These are phyloP conservation scores for Hoplodrina blanda DNA, from an alignment of 2,888 invertebrate species.

Conservation along the genomic window DNA sequence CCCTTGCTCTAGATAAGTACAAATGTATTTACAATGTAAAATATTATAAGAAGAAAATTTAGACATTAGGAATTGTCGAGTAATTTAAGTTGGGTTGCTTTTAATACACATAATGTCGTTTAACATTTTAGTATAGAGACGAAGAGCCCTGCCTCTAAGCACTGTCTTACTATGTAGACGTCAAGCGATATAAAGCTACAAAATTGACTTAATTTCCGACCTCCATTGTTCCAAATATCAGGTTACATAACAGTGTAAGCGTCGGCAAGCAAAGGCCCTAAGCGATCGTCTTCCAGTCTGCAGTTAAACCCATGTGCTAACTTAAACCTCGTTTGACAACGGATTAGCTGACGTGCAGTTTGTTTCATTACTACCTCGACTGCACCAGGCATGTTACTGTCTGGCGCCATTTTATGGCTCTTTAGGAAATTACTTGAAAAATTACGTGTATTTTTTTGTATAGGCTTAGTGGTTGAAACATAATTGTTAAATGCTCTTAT, in stretches of 20 bases:
- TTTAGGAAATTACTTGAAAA: neutral
- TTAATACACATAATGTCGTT: no score
- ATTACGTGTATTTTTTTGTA: neutral
- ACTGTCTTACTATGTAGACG: no score
- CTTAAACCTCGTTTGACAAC: slow-evolving; percentile 65
- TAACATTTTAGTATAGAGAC: no score
- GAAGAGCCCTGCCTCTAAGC: no score
- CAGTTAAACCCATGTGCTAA: slow-evolving; percentile 67
- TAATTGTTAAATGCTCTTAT: neutral
- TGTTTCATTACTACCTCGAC: slow-evolving; percentile 36
- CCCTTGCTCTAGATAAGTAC: no score
- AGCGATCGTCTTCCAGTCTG: slow-evolving; percentile 66
- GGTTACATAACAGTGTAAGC: slow-evolving; percentile 60
- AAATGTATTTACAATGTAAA: no score
- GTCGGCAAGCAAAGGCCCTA: slow-evolving; percentile 36
- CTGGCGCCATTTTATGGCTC: neutral
- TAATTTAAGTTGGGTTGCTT: no score
- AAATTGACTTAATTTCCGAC: neutral
- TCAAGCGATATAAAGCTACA: neutral
- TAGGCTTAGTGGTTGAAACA: no score
- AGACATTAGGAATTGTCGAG: no score
- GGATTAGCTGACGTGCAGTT: slow-evolving; percentile 54
- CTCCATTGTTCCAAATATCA: neutral
- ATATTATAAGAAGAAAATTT: no score
- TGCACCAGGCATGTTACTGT: neutral